phyloP scores from a whole-genome alignment of 2,113 vertebrate genomes.

The Excalfactoria chinensis region DNA sequence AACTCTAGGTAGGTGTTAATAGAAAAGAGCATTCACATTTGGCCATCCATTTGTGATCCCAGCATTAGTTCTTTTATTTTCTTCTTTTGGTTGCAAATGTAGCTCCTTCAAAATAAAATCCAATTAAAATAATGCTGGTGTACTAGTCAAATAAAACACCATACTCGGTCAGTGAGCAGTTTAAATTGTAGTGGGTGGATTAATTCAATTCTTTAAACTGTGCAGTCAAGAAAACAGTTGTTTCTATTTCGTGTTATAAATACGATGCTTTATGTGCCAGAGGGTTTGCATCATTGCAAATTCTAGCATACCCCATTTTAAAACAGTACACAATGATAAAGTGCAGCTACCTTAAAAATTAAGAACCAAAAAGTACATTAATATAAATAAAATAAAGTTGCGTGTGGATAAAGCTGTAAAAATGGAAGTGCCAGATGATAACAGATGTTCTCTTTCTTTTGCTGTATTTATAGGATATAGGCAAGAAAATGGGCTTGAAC shows the following conservation, averaged over 20 bases:
- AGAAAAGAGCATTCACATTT: neutral
- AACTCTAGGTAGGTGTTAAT: neutral
- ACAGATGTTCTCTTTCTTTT: neutral
- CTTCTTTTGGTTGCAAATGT: neutral
- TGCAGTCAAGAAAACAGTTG: neutral
- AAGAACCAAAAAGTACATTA: neutral
- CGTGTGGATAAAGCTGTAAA: neutral
- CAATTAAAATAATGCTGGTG: neutral
- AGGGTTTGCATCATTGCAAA: neutral
- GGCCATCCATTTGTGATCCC: neutral
- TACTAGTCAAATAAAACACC: neutral
- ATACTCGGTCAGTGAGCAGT: neutral
- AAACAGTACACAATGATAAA: neutral
- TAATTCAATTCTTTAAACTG: neutral
- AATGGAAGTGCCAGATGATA: neutral
- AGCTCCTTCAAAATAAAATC: neutral
- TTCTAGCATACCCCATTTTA: neutral
- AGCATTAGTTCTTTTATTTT: neutral
- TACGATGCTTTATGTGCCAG: neutral
- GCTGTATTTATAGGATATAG: neutral
- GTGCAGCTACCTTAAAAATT: neutral
- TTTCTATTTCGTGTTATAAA: neutral
- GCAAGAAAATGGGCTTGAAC: neutral
- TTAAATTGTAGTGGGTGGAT: neutral
- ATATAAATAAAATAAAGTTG: neutral